These are phyloP conservation scores for Hyposoter didymator DNA, from an alignment of 2,888 invertebrate species.

Conservation along the genomic window DNA sequence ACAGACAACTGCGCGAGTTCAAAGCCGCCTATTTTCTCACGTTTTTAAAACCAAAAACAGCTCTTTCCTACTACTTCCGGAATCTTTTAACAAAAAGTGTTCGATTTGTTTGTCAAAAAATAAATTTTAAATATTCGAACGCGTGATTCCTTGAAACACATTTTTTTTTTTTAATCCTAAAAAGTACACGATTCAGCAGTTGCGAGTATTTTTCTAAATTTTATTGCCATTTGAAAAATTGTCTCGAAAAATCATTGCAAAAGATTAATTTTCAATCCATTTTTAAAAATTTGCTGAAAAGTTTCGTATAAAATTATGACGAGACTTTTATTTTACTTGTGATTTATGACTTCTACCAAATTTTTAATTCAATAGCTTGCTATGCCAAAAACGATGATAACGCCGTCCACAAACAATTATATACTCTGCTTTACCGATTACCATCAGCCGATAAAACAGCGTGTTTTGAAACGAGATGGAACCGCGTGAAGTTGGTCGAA, in stretches of 20 bases:
- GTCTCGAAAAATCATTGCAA: no score
- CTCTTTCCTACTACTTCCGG: conserved; percentile 44
- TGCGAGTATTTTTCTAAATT: neutral
- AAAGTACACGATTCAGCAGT: neutral
- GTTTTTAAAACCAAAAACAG: conserved; percentile 34
- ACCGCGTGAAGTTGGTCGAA: neutral
- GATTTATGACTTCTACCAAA: no score
- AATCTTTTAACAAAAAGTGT: neutral
- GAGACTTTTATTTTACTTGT: no score
- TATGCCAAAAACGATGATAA: no score
- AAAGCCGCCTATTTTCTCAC: conserved; percentile 42
- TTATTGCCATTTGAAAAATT: neutral
- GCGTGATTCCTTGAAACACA: neutral
- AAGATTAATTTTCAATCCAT: no score
- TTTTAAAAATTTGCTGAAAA: no score
- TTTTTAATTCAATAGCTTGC: no score
- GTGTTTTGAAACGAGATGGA: neutral
- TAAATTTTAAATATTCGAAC: neutral
- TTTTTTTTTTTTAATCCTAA: neutral
- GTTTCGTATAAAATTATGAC: no score
- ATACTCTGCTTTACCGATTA: no score
- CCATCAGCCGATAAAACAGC: neutral
- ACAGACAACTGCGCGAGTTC: conserved; percentile 37
- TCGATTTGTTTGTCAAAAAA: conserved; percentile 33
- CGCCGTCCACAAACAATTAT: no score